Percentiles rank a stretch among this genome's conserved stretches.
phyloP scores from a whole-genome alignment of 2,888 invertebrate species.

The Coleophora deauratella region DNA sequence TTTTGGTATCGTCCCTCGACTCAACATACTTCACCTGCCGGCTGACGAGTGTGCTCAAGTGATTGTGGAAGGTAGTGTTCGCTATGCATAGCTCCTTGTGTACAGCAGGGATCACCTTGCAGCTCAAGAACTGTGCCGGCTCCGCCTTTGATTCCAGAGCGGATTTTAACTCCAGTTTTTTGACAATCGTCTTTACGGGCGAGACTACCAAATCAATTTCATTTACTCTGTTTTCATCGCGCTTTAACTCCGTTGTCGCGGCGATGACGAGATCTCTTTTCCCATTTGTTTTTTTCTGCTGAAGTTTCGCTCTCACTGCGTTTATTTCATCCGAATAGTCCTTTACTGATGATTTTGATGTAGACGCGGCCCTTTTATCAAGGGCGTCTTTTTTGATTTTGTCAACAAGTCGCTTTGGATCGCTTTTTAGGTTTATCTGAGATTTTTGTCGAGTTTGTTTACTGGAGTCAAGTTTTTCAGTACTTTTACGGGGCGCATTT shows the following conservation, averaged over 20 bases:
- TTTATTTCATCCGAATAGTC: constrained; percentile 69
- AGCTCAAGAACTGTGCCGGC: constrained; percentile 49
- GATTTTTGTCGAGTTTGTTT: constrained; percentile 67
- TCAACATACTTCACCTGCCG: constrained; percentile 63
- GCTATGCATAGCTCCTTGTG: constrained; percentile 66
- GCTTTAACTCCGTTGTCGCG: constrained; percentile 36
- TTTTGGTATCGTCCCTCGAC: constrained; percentile 54
- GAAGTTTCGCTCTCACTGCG: constrained; percentile 64
- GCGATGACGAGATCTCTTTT: constrained; percentile 53
- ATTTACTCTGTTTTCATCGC: constrained; percentile 46
- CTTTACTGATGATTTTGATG: constrained; percentile 49
- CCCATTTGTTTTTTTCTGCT: constrained; percentile 59
- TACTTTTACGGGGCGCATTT: constrained; percentile 42
- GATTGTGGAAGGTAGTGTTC: constrained; percentile 64
- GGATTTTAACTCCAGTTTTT: constrained; percentile 64
- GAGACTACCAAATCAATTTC: constrained; percentile 54
- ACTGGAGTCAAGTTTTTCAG: constrained; percentile 47
- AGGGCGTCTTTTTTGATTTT: constrained; percentile 52
- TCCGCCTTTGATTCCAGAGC: constrained; percentile 60
- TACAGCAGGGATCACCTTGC: constrained; percentile 63
- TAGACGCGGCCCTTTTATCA: constrained; percentile 50
- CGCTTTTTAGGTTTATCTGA: constrained; percentile 55
- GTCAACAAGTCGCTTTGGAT: constrained; percentile 51
- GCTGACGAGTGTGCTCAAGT: constrained; percentile 69
- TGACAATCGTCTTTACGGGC: constrained; percentile 66